phyloP scores from a whole-genome alignment of 2,888 invertebrate species.

The Acronicta alni region DNA sequence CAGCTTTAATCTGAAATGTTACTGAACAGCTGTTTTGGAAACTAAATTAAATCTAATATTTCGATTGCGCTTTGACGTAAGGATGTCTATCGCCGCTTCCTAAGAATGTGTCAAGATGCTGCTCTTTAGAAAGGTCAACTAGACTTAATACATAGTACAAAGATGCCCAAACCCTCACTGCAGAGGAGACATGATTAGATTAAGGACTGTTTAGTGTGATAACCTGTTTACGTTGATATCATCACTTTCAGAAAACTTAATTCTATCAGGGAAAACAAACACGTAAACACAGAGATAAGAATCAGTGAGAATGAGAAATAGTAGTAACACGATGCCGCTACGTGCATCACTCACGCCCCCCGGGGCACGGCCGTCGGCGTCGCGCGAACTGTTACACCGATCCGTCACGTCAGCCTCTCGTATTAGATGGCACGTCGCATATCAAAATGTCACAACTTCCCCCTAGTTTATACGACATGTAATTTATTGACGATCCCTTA shows the following conservation, averaged over 20 bases:
- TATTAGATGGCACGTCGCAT: conserved; percentile 42
- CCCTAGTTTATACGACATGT: conserved; percentile 39
- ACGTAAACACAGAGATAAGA: conserved; percentile 15
- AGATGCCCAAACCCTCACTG: no score
- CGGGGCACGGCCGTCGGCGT: conserved; percentile 8
- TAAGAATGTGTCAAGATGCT: no score
- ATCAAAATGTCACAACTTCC: conserved; percentile 43
- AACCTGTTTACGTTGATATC: not conserved
- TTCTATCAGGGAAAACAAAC: conserved; percentile 26
- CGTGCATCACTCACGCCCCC: conserved; percentile 38
- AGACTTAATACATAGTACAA: no score
- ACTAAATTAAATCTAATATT: not conserved
- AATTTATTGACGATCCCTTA: conserved; percentile 45
- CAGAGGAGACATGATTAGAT: no score
- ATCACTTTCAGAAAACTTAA: not conserved
- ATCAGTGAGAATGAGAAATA: conserved; percentile 41
- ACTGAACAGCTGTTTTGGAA: conserved; percentile 25
- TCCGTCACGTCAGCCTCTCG: conserved; percentile 38
- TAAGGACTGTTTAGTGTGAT: no score
- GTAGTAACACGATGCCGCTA: conserved; percentile 12
- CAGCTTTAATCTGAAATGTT: not conserved
- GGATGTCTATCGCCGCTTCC: no score
- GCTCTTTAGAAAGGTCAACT: no score
- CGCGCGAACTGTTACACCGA: conserved; percentile 32
- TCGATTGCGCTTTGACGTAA: no score